Evolutionary conservation across 2,113 vertebrate genomes (phyloP).

Genomic region (Erpornis zantholeuca): DNA sequence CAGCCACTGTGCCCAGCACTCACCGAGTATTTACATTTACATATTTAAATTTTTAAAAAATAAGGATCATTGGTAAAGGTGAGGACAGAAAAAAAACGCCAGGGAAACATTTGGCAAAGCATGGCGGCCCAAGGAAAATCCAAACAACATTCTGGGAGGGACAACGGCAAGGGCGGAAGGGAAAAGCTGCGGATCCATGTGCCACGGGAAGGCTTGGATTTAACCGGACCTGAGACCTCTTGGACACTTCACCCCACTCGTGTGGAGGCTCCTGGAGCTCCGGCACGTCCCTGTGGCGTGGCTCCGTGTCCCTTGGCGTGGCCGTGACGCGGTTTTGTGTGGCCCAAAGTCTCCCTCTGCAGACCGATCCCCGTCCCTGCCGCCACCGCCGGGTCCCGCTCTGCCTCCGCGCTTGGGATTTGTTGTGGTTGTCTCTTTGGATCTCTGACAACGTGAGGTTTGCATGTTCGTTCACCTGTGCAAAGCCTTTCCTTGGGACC

Average conservation of each 20-base stretch:
- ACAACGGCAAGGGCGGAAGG: slow-evolving; percentile 36
- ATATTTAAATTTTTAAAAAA: neutral
- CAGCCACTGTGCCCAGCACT: neutral
- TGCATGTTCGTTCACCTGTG: neutral
- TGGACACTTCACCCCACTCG: neutral
- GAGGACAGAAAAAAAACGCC: slow-evolving; percentile 33
- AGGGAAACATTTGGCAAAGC: slow-evolving; percentile 32
- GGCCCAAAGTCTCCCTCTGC: neutral
- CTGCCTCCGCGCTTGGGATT: neutral
- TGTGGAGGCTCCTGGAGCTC: neutral
- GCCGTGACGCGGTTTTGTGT: neutral
- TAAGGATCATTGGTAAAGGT: neutral
- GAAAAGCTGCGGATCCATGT: slow-evolving; percentile 12
- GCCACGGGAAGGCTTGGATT: neutral
- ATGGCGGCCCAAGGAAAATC: slow-evolving; percentile 50
- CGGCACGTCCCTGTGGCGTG: neutral
- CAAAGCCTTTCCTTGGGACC: neutral
- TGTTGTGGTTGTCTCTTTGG: neutral
- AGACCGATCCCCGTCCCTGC: neutral
- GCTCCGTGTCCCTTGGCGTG: fast-evolving
- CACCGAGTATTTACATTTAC: neutral
- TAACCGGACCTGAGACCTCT: neutral
- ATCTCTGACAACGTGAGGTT: neutral
- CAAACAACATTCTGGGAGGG: slow-evolving; percentile 58
- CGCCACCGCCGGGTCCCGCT: fast-evolving